Evolutionary conservation across 2,113 vertebrate genomes (phyloP), one percentile per base, ranked within the genome.

Genomic region (Mormoops blainvillei): DNA sequence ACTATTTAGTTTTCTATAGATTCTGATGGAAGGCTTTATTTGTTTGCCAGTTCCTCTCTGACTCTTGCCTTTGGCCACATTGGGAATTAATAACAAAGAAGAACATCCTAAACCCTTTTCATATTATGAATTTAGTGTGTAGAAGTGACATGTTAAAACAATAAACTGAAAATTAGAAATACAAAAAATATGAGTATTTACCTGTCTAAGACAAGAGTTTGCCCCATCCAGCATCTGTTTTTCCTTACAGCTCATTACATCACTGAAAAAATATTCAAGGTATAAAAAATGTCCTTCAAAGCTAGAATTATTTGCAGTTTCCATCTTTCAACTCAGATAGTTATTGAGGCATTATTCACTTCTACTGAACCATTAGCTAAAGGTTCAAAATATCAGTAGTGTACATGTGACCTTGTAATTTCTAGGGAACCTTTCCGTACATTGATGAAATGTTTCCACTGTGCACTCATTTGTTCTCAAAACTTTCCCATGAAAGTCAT

Each of bases 151-250:
- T 71, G 9, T 71, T 85, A 87, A 89, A 88, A 76, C 31, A 85
- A 45, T 82, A 89, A 80, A 31, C 6, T 91, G 16, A 94, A 91
- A 94, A 94, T 77, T 26, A 87, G 31, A 94, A 84, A 52, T 43
- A 87, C 20, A 68, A 73, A 81, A 82, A 95, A 68, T 63, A 82
- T 88, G 73, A 38, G 11, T 18, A 85, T 91, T 56, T 91, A 11
- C 80, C 26, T 70, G 7, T 20, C 4, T 85, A 54, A 78, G 15
- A 26, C n/a, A 38, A 74, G 36, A 10, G 2, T 1, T 87, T 82
- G 91, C 22, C 15, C 28, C 94, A 33, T 48, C 33, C 8, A 93
- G 56, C 22, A 43, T 61, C 19, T 86, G 22, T 45, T 88, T 77
- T 93, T 50, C 61, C 36, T 77, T 31, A 63, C 1, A 84, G 24